Percentiles rank a stretch among this genome's conserved stretches.
Evolutionary conservation across 2,113 vertebrate species (phyloP).

Genomic region (Varanus salvator): DNA sequence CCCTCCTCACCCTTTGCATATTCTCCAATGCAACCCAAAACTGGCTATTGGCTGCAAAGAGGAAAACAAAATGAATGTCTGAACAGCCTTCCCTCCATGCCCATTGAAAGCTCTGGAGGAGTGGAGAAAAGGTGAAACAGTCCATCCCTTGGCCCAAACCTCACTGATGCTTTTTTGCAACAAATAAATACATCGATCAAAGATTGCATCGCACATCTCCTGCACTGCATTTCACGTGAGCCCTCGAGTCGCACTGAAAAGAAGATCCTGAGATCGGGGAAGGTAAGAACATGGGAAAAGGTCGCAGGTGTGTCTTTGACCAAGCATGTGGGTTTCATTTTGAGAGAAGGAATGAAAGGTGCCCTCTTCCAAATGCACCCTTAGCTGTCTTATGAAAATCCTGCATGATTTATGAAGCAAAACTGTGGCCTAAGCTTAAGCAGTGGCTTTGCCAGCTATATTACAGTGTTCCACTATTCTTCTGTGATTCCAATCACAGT

Average conservation of each 20-base stretch:
- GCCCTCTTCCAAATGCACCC: not conserved
- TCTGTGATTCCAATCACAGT: not conserved
- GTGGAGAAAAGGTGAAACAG: not conserved
- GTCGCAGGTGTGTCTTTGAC: not conserved
- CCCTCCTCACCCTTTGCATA: not conserved
- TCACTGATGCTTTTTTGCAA: not conserved
- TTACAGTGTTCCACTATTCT: not conserved
- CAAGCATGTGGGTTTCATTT: not conserved
- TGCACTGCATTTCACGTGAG: not conserved
- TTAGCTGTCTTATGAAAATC: constrained; percentile 1
- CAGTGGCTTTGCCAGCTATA: not conserved
- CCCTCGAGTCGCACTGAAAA: not conserved
- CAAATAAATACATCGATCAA: too few species aligned
- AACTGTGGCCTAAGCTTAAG: not conserved
- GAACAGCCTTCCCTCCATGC: not conserved
- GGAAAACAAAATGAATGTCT: not conserved
- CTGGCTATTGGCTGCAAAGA: not conserved
- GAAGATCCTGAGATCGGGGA: not conserved
- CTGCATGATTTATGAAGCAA: not conserved
- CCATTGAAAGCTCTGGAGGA: not conserved
- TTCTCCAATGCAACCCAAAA: not conserved
- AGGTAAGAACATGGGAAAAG: not conserved
- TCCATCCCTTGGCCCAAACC: not conserved
- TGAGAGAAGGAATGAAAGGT: not conserved
- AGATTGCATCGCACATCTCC: not conserved